A percentile compares a stretch with the other conserved stretches of the same genome.
These are phyloP conservation scores for Marmota flaviventris DNA, from an alignment of 2,113 vertebrate species.

Conservation along the genomic window DNA sequence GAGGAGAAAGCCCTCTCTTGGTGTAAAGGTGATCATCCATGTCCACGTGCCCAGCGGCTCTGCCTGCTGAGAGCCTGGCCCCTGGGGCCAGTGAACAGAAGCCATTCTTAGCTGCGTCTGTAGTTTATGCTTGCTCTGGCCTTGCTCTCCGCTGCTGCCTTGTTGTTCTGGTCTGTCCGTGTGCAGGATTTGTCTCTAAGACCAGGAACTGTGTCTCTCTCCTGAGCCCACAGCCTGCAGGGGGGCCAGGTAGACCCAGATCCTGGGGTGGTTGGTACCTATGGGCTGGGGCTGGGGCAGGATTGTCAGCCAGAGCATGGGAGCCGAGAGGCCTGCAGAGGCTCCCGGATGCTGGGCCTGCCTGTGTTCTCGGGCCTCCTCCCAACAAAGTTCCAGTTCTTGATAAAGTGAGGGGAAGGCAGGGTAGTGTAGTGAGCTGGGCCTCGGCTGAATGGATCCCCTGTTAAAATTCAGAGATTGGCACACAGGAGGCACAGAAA, in stretches of 20 bases:
- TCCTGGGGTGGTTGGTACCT: not conserved
- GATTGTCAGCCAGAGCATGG: not conserved
- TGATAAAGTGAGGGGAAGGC: fast-evolving
- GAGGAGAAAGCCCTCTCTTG: not conserved
- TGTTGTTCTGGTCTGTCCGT: fast-evolving
- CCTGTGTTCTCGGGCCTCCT: not conserved
- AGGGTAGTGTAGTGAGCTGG: not conserved
- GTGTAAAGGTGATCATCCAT: too few relatives aligned
- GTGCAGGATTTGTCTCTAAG: not conserved
- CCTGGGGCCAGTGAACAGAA: not conserved
- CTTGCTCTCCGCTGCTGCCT: not conserved
- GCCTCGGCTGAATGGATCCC: not conserved
- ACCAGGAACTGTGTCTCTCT: not conserved
- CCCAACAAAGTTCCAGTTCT: not conserved
- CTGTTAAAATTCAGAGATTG: not conserved
- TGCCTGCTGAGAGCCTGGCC: not conserved
- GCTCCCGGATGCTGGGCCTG: not conserved
- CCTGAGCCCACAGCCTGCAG: not conserved
- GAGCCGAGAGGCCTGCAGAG: not conserved
- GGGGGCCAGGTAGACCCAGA: not conserved
- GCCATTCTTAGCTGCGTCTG: fast-evolving
- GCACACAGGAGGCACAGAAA: not conserved
- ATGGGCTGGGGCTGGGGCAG: not conserved
- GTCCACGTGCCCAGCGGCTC: too few relatives aligned
- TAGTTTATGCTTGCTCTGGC: not conserved